Conservation (phyloP, 2,113 vertebrate species). For the Alosa alosa region DNA sequence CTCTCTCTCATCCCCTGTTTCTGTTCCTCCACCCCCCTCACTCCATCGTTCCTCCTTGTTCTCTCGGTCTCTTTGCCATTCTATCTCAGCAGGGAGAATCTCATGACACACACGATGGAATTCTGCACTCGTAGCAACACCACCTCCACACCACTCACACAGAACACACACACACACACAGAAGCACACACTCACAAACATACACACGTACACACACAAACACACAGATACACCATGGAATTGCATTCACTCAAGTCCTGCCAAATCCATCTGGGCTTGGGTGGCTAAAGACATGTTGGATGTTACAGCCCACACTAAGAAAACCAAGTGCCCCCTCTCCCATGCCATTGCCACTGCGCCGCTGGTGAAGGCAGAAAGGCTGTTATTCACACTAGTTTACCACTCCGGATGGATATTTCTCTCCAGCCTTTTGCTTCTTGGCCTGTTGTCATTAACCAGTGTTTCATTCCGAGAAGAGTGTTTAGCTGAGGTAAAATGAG, state of each 20-base stretch:
- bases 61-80: constrained; percentile 5
- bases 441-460: not conserved
- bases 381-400: not conserved
- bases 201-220: not conserved
- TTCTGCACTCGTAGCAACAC: constrained; percentile 42
- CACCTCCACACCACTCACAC: constrained; percentile 23
- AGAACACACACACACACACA: not conserved
- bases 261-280: constrained; percentile 30
- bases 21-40: not conserved
- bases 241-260: constrained; percentile 20
- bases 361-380: not conserved
- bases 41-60: constrained; percentile 42
- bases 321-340: not conserved
- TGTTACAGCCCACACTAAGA: constrained; percentile 2
- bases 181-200: not conserved
- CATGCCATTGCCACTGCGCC: not conserved
- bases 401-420: not conserved
- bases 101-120: constrained; percentile 26
- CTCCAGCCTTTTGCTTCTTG: not conserved
- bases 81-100: constrained; percentile 22
- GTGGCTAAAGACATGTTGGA: constrained; percentile 26
- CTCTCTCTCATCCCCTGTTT: constrained; percentile 5
- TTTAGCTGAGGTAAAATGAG: not conserved
- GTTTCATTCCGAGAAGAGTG: not conserved
- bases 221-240: constrained; percentile 21